These are phyloP conservation scores for Oncorhynchus gorbuscha DNA, from an alignment of 2,113 vertebrate species.

Conservation along the genomic window DNA sequence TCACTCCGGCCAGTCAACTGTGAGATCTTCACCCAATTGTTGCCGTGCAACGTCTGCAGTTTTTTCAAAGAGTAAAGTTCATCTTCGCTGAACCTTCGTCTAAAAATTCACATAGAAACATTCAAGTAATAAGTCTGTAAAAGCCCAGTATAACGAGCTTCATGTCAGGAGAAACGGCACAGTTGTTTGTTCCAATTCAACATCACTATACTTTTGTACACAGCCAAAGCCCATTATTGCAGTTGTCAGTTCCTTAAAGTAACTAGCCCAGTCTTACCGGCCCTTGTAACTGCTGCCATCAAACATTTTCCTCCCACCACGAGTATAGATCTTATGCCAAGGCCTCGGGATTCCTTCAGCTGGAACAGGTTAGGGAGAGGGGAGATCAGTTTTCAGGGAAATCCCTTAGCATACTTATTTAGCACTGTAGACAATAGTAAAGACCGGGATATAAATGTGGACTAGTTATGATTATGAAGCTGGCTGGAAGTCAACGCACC, in stretches of 20 bases:
- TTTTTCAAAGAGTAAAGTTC: conserved; percentile 30
- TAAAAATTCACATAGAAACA: neutral
- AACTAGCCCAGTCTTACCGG: conserved; percentile 47
- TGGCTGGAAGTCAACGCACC: no score
- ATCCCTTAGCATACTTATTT: no score
- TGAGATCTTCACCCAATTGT: conserved; percentile 50
- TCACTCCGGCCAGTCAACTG: conserved; percentile 43
- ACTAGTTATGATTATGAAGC: no score
- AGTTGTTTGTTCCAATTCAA: neutral
- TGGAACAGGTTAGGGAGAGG: neutral
- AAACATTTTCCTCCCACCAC: conserved; percentile 60
- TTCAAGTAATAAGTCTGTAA: neutral
- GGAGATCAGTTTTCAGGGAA: no score
- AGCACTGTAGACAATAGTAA: no score
- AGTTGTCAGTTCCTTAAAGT: neutral
- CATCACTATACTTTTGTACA: no score
- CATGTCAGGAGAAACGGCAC: neutral
- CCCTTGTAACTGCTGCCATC: conserved; percentile 59
- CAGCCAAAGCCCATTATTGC: neutral
- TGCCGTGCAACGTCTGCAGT: conserved; percentile 36
- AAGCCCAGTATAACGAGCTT: neutral
- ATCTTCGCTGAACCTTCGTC: conserved; percentile 32
- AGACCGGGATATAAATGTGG: no score
- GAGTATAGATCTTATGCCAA: conserved; percentile 46
- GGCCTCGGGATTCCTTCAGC: conserved; percentile 59